These are phyloP conservation scores for Kuschelorhynchus macadamiae DNA, from an alignment of 2,888 invertebrate genomes.

Conservation along the genomic window DNA sequence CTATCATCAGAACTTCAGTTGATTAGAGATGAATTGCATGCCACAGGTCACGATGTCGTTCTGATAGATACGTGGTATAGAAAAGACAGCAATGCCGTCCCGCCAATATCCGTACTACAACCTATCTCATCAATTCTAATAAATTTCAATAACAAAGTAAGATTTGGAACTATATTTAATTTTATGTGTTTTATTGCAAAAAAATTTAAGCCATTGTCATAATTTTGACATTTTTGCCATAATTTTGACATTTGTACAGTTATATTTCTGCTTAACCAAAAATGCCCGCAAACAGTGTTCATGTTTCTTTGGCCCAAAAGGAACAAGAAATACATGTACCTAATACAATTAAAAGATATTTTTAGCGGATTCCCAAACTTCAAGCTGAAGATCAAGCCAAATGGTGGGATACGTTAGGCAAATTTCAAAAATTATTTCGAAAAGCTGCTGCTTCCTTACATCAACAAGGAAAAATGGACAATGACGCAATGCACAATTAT, in stretches of 20 bases:
- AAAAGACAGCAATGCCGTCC: conserved; percentile 96
- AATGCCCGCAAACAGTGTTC: no score
- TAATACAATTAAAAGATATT: conserved; percentile 2
- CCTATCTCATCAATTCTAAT: conserved; percentile 97
- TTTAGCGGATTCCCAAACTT: conserved; percentile 90
- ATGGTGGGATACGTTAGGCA: conserved; percentile 98
- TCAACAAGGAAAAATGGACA: conserved; percentile 87
- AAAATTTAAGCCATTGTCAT: no score
- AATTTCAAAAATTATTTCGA: conserved; percentile 94
- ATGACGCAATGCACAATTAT: conserved; percentile 96
- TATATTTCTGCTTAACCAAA: no score
- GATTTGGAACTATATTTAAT: no score
- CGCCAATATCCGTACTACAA: conserved; percentile 93
- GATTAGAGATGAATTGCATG: conserved; percentile 87
- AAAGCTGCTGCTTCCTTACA: conserved; percentile 92
- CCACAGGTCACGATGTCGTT: conserved; percentile 85
- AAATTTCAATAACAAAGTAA: conserved; percentile 97
- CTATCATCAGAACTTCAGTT: conserved; percentile 91
- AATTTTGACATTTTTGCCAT: no score
- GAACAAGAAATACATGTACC: no score
- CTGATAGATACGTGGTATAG: conserved; percentile 95
- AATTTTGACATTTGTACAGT: no score
- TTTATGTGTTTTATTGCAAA: no score
- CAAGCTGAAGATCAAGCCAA: conserved; percentile 97
- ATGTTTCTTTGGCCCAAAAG: no score